Conservation (phyloP, 2,888 invertebrate genomes). For the Eretmocerus hayati region DNA sequence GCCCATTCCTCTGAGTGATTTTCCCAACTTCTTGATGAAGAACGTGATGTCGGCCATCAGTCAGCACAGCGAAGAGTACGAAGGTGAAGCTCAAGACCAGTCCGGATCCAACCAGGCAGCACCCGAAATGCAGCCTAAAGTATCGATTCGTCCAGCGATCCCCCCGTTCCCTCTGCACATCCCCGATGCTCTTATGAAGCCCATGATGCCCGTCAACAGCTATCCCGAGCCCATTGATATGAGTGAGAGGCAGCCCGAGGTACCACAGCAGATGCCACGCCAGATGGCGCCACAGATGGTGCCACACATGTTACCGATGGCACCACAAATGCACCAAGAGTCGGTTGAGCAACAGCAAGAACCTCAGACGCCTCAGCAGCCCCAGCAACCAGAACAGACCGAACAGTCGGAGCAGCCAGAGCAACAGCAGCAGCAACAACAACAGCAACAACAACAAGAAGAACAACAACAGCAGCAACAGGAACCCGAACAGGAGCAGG, state of each 20-base stretch:
- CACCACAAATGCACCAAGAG: too few species aligned
- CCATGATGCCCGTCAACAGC: constrained; percentile 10
- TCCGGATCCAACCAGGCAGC: background rate
- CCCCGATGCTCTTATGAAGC: constrained; percentile 15
- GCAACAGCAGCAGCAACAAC: background rate
- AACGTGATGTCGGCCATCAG: constrained; percentile 13
- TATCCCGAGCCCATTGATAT: constrained; percentile 8
- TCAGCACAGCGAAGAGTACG: constrained; percentile 3
- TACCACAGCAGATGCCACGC: constrained; percentile 1
- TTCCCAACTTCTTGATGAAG: constrained; percentile 17
- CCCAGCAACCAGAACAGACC: too few species aligned
- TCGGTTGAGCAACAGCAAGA: background rate
- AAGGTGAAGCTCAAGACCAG: constrained; percentile 4
- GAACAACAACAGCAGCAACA: background rate
- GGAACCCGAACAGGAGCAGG: background rate
- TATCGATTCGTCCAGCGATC: constrained; percentile 11
- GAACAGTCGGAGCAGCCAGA: background rate
- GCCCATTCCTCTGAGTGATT: constrained; percentile 16
- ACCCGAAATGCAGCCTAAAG: constrained; percentile 13
- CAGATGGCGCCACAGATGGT: too few species aligned
- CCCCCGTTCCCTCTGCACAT: constrained; percentile 11
- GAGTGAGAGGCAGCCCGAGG: background rate
- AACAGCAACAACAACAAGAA: background rate
- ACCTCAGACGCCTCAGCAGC: background rate
- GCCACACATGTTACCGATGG: too few species aligned